Base-by-base conservation (phyloP, 2,113 vertebrate species). In the Agapornis roseicollis region DNA sequence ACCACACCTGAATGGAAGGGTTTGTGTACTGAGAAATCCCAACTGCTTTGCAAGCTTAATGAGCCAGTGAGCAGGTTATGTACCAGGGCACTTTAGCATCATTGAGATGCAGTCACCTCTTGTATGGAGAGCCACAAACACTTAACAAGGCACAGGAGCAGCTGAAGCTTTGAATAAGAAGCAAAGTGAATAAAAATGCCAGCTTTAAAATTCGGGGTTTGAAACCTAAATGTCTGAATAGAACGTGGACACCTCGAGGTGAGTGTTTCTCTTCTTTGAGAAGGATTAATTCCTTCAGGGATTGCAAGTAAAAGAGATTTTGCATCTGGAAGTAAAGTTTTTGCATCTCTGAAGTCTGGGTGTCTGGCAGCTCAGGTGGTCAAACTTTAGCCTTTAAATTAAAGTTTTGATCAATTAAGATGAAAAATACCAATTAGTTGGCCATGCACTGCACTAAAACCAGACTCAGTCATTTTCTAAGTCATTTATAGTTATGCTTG, bases 21-120 rank as follows among this genome's bases (percentile, higher is more conserved):
- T 83, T 88, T 94, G 88, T 92, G 61, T 80, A 84, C 28, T 81
- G 80, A 82, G 81, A 74, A 96, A 88, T 65, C 94, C 88, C 88
- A 31, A 88, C 80, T 60, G 90, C 39, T 95, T 84, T 95, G 85
- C 52, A 58, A 56, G 80, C 47, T 79, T 86, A 96, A 94, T 71
- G 90, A 96, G 92, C 17, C 88, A 65, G 47, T 0, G 39, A 88
- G 68, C 60, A 78, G 90, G 82, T 86, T 87, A 64, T 44, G 61
- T 4, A 37, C 82, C 10, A 65, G 88, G 92, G 76, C 88, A 91
- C 82, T 88, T 61, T 50, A 74, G 92, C 80, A 85, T 68, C 96
- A 61, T 41, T 83, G 72, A 92, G 92, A 95, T 93, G 94, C 93
- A 90, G 93, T 58, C 93, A 84, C 82, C 88, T 90, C 94, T 71